Evolutionary conservation across 2,797 vertebrate genomes (phyloP), one percentile per base, ranked within the genome.

Genomic region (Fistularia tabacaria): DNA sequence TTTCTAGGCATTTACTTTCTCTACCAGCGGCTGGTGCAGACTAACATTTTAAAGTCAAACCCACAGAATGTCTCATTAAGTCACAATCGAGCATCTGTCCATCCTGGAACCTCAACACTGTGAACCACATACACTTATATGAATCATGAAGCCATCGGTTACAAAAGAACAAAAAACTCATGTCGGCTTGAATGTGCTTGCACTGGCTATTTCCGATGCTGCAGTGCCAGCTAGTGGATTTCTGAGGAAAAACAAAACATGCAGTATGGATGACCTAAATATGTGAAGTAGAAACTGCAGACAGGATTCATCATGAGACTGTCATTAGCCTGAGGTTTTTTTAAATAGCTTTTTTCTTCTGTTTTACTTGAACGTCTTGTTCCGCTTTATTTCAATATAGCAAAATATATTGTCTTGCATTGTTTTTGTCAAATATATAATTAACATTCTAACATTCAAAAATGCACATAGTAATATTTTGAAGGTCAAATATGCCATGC

Each of bases 221-320:
- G 73, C 76, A 74, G 0, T 76, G 85, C 84, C 87, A 71, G 53
- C 88, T 87, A 77, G 81, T 87, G 88, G 76, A 59, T 43, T 0
- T 49, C 10, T 48, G 9, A 14, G n/a, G n/a, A n/a, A n/a, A n/a
- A n/a, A n/a, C n/a, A 25, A 25, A 5, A 25, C 25, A 25, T 25
- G 25, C 25, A 25, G 25, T 3, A 25, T 2, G 25, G 25, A 25
- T 25, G 25, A 25, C 25, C 25, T 25, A 25, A 25, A 25, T 25
- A 25, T 25, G 25, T 25, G 25, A 25, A 25, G 25, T 25, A 25
- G 25, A 25, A 25, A 25, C 25, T 3, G 2, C 25, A 25, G 25
- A 25, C 25, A 25, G 25, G 25, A 25, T 2, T 25, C 25, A 25
- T 25, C 25, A 25, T 25, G 25, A 25, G 25, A 5, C 25, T 25